A percentile compares a stretch with the other conserved stretches of the same genome.
Evolutionary conservation across 2,113 vertebrate genomes (phyloP).

Genomic region (Mus musculus): DNA sequence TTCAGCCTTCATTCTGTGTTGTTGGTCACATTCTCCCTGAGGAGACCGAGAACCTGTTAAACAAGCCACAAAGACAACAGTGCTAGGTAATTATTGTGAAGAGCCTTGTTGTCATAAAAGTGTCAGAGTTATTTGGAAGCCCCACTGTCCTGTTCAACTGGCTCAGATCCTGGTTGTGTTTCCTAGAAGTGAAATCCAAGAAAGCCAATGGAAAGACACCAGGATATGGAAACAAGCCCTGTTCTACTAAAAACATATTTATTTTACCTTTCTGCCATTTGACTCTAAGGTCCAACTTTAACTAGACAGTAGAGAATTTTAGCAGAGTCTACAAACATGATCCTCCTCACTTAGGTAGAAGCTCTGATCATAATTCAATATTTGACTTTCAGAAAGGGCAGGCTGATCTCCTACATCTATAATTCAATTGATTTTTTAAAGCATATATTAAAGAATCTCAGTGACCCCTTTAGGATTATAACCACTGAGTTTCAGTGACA

Average conservation of each 20-base stretch:
- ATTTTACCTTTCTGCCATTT: not conserved
- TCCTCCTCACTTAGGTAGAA: not conserved
- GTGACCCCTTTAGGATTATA: not conserved
- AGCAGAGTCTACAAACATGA: not conserved
- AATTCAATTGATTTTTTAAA: not conserved
- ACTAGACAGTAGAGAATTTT: not conserved
- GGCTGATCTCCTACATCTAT: not conserved
- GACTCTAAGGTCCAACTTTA: not conserved
- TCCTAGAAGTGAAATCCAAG: not conserved
- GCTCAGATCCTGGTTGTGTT: not conserved
- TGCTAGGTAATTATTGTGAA: slow-evolving; percentile 28
- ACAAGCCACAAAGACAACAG: slow-evolving; percentile 16
- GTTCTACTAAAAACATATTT: not conserved
- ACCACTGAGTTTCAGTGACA: not conserved
- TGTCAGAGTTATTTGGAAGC: not conserved
- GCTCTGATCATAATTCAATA: not conserved
- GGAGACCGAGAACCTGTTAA: not conserved
- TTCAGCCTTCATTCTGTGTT: not conserved
- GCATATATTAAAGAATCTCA: not conserved
- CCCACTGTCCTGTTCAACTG: not conserved
- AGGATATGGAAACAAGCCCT: not conserved
- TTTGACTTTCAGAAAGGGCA: not conserved
- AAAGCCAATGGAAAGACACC: not conserved
- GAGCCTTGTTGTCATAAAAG: not conserved
- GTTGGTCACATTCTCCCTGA: not conserved